These are phyloP conservation scores for Larimichthys polyactis DNA, from an alignment of 2,113 vertebrate species.

Conservation along the genomic window DNA sequence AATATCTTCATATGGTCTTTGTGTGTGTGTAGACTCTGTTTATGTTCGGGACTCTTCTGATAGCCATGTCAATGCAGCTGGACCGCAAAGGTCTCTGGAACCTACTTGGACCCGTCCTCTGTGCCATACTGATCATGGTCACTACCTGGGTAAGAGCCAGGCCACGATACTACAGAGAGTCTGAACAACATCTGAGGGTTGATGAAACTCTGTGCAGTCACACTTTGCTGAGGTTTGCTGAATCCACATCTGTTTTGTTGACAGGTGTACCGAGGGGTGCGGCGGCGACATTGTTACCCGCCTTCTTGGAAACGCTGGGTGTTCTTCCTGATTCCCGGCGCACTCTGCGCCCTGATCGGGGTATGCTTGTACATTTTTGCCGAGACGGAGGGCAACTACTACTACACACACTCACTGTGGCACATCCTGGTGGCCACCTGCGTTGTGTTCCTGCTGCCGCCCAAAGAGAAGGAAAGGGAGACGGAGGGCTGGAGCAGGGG, in stretches of 20 bases:
- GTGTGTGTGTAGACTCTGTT: conserved; percentile 87
- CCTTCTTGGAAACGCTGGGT: conserved; percentile 94
- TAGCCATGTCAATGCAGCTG: conserved; percentile 96
- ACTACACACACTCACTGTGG: conserved; percentile 97
- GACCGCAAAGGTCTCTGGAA: conserved; percentile 97
- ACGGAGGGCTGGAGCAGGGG: conserved; percentile 65
- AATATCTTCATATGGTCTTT: neutral
- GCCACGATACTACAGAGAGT: neutral
- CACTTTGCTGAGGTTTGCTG: neutral
- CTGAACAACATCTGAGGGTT: neutral
- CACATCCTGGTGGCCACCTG: conserved; percentile 94
- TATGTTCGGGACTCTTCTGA: conserved; percentile 89
- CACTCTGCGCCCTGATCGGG: conserved; percentile 86
- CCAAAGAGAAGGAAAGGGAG: conserved; percentile 83
- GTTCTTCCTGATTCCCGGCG: conserved; percentile 92
- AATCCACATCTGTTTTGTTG: neutral
- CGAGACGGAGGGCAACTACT: conserved; percentile 95
- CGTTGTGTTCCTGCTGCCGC: conserved; percentile 91
- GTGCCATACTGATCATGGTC: conserved; percentile 89
- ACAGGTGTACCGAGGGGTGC: conserved; percentile 88
- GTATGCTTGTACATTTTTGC: conserved; percentile 90
- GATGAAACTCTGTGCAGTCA: neutral
- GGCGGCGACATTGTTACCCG: conserved; percentile 90
- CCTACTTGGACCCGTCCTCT: conserved; percentile 93
- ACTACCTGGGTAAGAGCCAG: conserved; percentile 90